phyloP scores from a whole-genome alignment of 2,888 invertebrate species.

The Oxycera nigricornis region DNA sequence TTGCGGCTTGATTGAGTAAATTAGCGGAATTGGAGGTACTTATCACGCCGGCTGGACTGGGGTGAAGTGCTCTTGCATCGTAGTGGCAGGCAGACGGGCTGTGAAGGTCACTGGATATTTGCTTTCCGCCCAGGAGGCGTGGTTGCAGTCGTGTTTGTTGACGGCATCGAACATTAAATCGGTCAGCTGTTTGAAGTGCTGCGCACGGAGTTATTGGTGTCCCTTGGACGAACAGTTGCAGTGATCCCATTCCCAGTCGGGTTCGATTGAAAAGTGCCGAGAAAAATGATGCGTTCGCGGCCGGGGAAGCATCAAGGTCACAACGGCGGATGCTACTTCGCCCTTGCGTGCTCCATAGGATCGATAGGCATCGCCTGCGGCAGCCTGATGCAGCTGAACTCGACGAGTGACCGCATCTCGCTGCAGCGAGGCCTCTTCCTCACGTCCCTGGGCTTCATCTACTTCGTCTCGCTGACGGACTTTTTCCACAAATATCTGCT shows the following conservation, averaged over 20 bases:
- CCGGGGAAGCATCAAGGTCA: background rate
- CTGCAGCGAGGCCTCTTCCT: slow-evolving; percentile 68
- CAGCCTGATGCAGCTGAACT: slow-evolving; percentile 59
- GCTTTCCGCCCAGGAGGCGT: slow-evolving; percentile 7
- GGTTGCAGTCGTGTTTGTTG: slow-evolving; percentile 4
- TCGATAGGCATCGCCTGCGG: slow-evolving; percentile 60
- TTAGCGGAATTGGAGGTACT: slow-evolving; percentile 10
- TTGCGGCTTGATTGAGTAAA: slow-evolving; percentile 1
- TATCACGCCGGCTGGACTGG: slow-evolving; percentile 5
- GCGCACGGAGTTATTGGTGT: background rate
- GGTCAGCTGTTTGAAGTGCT: slow-evolving; percentile 4
- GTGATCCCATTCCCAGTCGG: background rate
- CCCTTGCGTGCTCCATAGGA: slow-evolving; percentile 61
- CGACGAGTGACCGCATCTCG: slow-evolving; percentile 66
- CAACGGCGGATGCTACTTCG: slow-evolving; percentile 54
- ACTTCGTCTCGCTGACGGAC: slow-evolving; percentile 73
- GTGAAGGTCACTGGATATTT: slow-evolving; percentile 16
- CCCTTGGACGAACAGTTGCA: background rate
- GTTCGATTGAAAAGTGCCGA: background rate
- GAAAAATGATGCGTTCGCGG: background rate
- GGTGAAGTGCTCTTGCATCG: background rate
- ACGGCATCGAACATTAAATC: background rate
- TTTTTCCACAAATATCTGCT: slow-evolving; percentile 69
- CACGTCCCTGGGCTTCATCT: slow-evolving; percentile 70
- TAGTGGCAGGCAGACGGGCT: background rate